Evolutionary conservation across 2,113 vertebrate species (phyloP).

Genomic region (Cyphomyrus discorhynchus): DNA sequence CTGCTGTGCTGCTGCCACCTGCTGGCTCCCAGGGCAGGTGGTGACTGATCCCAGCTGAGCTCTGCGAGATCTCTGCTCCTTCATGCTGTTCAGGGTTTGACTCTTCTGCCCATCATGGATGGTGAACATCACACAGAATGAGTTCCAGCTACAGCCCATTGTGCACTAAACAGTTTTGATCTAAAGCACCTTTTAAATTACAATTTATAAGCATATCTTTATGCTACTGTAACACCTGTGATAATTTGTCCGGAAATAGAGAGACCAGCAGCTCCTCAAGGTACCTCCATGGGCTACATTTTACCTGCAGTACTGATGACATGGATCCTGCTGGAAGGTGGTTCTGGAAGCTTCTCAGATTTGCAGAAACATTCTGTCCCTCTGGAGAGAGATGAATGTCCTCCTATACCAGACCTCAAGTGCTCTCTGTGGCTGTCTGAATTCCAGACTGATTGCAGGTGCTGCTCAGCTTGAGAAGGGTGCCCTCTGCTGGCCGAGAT

Average conservation of each 20-base stretch:
- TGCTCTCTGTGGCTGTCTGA: neutral
- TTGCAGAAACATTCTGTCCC: neutral
- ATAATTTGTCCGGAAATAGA: neutral
- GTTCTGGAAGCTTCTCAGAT: neutral
- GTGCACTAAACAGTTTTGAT: neutral
- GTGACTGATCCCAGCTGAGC: constrained; percentile 17
- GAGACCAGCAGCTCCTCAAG: neutral
- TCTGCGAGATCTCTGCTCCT: constrained; percentile 18
- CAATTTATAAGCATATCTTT: neutral
- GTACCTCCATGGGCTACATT: neutral
- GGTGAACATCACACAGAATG: constrained; percentile 4
- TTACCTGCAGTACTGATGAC: neutral
- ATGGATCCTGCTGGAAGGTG: neutral
- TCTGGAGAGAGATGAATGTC: neutral
- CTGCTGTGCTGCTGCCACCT: neutral
- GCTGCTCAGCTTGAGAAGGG: constrained; percentile 17
- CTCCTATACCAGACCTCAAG: neutral
- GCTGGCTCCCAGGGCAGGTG: neutral
- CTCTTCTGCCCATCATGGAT: constrained; percentile 25
- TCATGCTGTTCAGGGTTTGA: neutral
- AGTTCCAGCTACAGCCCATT: neutral
- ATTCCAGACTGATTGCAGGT: neutral
- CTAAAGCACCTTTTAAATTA: neutral
- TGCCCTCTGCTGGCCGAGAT: constrained; percentile 52
- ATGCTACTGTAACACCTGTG: neutral